Conservation (phyloP, 2,888 invertebrate genomes). For the Eremobia ochroleuca region DNA sequence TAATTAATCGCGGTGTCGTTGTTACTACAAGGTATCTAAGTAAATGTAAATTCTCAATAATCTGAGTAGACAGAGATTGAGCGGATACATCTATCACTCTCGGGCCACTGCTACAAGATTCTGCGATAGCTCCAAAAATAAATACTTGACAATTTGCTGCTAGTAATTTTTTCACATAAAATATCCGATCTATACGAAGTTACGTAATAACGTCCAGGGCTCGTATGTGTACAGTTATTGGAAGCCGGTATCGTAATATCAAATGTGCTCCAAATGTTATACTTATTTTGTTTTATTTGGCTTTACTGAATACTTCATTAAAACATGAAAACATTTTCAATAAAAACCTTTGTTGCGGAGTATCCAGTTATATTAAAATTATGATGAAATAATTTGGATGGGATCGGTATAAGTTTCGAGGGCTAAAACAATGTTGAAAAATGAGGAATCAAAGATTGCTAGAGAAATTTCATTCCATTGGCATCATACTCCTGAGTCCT, state of each 20-base stretch:
- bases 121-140: conserved; percentile 69
- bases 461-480: neutral
- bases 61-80: conserved; percentile 84
- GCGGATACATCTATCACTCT: conserved; percentile 80
- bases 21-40: conserved; percentile 59
- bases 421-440: neutral
- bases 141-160: conserved; percentile 65
- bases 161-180: conserved; percentile 32
- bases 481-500: neutral
- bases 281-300: conserved; percentile 19
- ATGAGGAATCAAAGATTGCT: neutral
- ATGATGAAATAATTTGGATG: neutral
- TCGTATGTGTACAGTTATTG: conserved; percentile 18
- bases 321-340: neutral
- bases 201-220: conserved; percentile 29
- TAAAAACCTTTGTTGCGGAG: conserved; percentile 2
- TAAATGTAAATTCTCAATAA: conserved; percentile 79
- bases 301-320: neutral
- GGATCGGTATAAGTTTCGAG: neutral
- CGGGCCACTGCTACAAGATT: conserved; percentile 68
- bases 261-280: conserved; percentile 15
- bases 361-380: conserved; percentile 2
- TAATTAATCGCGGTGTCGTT: conserved; percentile 59
- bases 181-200: conserved; percentile 8
- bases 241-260: conserved; percentile 15